A percentile compares a stretch with the other conserved stretches of the same genome.
Evolutionary conservation across 23 tunicate genomes (phyloP).

Genomic region (Styela plicata): DNA sequence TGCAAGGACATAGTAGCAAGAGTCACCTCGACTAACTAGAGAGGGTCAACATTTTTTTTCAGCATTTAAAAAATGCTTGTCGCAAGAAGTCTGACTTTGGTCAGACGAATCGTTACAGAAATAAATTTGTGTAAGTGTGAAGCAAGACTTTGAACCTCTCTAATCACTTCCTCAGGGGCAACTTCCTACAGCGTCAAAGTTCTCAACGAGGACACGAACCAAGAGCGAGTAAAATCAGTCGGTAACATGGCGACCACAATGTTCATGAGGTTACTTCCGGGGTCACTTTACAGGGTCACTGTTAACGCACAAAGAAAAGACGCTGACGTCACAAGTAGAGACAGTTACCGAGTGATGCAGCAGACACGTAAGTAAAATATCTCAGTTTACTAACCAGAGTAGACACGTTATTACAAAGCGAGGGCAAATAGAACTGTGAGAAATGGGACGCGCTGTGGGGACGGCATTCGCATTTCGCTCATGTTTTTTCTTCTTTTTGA

Average conservation of each 20-base stretch:
- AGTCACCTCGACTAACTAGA: too few species aligned
- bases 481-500: too few species aligned
- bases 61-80: neutral
- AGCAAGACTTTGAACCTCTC: too few species aligned
- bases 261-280: constrained; percentile 7
- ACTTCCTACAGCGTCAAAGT: constrained; percentile 9
- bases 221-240: neutral
- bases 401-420: too few species aligned
- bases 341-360: constrained; percentile 12
- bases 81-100: too few species aligned
- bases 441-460: too few species aligned
- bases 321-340: constrained; percentile 20
- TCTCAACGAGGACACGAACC: neutral
- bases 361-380: neutral
- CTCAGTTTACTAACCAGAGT: too few species aligned
- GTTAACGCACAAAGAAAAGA: constrained; percentile 8
- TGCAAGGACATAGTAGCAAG: too few species aligned
- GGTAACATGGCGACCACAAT: neutral
- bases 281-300: constrained; percentile 12
- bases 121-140: too few species aligned
- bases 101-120: too few species aligned
- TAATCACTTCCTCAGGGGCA: constrained; percentile 12
- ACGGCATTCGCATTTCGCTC: too few species aligned
- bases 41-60: neutral
- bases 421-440: too few species aligned